Conservation (phyloP, 1,140 invertebrate species). For the Watersipora subatra region DNA sequence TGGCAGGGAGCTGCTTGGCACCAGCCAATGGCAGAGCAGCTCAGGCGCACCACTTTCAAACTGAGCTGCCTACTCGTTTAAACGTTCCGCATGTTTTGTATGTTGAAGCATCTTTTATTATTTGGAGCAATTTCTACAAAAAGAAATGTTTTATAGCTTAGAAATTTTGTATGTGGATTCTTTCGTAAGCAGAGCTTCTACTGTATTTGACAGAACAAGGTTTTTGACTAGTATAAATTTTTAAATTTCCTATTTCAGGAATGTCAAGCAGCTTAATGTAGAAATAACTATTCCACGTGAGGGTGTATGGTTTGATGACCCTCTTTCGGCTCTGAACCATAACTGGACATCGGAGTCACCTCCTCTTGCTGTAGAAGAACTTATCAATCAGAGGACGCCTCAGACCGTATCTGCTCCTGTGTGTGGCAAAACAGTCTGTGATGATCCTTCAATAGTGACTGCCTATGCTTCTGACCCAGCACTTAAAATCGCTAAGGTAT, state of each 20-base stretch:
- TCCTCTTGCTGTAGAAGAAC: constrained; percentile 7
- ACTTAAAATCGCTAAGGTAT: constrained; percentile 12
- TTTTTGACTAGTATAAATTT: constrained; percentile 10
- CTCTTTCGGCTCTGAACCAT: constrained; percentile 12
- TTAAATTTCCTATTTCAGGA: constrained; percentile 6
- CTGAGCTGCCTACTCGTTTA: too few relatives aligned
- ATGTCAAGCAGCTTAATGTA: neutral
- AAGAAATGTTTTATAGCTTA: too few relatives aligned
- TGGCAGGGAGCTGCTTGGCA: too few relatives aligned
- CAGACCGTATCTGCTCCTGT: constrained; percentile 14
- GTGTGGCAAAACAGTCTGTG: constrained; percentile 27
- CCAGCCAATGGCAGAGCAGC: too few relatives aligned
- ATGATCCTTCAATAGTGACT: constrained; percentile 22
- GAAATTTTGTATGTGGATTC: too few relatives aligned
- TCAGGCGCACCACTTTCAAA: too few relatives aligned
- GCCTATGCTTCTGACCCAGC: constrained; percentile 15
- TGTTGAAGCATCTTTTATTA: too few relatives aligned
- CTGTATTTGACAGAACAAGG: too few relatives aligned
- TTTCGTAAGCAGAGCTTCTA: too few relatives aligned
- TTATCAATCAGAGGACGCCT: constrained; percentile 6
- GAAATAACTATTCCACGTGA: neutral
- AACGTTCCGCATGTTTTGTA: too few relatives aligned
- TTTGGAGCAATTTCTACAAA: too few relatives aligned
- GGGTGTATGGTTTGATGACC: constrained; percentile 13
- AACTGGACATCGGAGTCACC: constrained; percentile 9